These are phyloP conservation scores for Pachyramphus minor DNA, from an alignment of 2,113 vertebrate genomes.

Conservation along the genomic window DNA sequence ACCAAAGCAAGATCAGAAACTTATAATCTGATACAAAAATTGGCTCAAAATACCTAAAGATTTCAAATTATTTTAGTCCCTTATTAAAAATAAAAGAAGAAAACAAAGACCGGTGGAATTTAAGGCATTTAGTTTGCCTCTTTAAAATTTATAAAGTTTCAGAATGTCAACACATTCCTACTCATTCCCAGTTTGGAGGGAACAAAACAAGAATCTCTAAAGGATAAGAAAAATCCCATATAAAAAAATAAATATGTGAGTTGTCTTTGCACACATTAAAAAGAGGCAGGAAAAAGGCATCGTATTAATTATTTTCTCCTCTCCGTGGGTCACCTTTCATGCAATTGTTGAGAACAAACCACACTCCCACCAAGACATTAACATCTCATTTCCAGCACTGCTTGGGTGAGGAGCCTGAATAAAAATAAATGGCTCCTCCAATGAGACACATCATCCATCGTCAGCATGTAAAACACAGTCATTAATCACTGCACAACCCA, in stretches of 20 bases:
- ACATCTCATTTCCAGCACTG: slow-evolving; percentile 35
- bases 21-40: background rate
- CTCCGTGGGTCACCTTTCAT: background rate
- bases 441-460: background rate
- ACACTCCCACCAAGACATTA: background rate
- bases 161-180: background rate
- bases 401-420: slow-evolving; percentile 4
- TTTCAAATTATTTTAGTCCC: background rate
- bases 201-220: background rate
- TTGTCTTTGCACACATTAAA: background rate
- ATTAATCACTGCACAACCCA: slow-evolving; percentile 36
- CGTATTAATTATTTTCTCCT: background rate
- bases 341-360: background rate
- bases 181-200: background rate
- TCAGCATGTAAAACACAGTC: background rate
- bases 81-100: background rate
- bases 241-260: background rate
- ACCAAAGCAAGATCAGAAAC: background rate
- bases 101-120: background rate
- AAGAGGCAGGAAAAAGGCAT: background rate
- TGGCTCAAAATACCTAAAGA: background rate
- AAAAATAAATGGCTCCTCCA: slow-evolving; percentile 43
- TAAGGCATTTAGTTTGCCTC: background rate
- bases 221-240: background rate
- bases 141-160: background rate